Base-by-base conservation (phyloP, 2,797 vertebrate genomes). In the Momotus momota region DNA sequence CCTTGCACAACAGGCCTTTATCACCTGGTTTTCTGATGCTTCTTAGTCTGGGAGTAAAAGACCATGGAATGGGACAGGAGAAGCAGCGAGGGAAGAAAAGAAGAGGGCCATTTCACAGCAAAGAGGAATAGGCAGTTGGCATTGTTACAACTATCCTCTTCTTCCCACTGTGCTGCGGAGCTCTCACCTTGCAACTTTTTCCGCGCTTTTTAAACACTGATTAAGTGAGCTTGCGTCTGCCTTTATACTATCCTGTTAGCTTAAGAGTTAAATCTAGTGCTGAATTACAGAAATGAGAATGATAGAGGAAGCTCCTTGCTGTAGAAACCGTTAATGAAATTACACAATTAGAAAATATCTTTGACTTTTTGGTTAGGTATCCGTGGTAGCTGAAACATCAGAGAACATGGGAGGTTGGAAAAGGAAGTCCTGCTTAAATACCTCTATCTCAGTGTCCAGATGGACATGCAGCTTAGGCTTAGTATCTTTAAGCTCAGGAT, bases 371-470 rank as follows among this genome's bases (percentile, higher is more conserved):
- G 75, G 25, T 51, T 72, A 85, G 38, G 54, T 38, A 60, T 86
- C 69, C 49, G 14, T 10, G 14, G 64, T 77, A 65, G 45, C 66
- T 85, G 61, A 70, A 60, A 65, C 49, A 83, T 86, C 41, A 88
- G 64, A 82, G 86, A 71, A 64, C 20, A 22, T 61, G 35, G 67
- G 58, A 92, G 81, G 25, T 14, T 62, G 57, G 51, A 60, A 73
- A 81, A 22, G 17, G 55, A 78, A 77, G 77, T 72, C 69, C 23
- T 87, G 8, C 45, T 88, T 90, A 87, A 83, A 93, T 96, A 81
- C 74, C 54, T 82, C 49, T 94, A 89, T 95, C 97, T 95, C 73
- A 41, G 27, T 74, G 67, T 90, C 92, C 97, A 94, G 84, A 95
- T 94, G 93, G 87, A 87, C 66, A 29, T 88, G 65, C 67, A 94